These are phyloP conservation scores for Phytoseiulus persimilis DNA, from an alignment of 2,888 invertebrate genomes.

Conservation along the genomic window DNA sequence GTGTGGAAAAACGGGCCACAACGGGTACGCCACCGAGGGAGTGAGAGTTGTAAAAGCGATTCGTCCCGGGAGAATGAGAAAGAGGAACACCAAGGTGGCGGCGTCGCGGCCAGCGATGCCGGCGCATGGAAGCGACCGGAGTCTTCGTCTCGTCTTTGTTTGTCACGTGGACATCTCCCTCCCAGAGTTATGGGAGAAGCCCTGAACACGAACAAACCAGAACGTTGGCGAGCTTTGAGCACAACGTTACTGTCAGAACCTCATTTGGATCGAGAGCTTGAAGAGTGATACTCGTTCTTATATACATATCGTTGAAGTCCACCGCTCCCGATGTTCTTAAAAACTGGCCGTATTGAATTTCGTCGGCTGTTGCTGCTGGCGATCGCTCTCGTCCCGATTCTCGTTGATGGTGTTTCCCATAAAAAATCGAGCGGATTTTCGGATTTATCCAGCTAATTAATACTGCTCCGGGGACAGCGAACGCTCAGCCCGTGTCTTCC, in stretches of 20 bases:
- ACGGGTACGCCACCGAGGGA: background rate
- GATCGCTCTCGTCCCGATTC: background rate
- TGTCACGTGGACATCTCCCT: background rate
- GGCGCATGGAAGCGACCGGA: background rate
- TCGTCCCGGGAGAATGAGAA: constrained; percentile 13
- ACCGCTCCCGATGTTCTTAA: background rate
- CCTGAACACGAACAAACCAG: no score
- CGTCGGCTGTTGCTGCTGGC: background rate
- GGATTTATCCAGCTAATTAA: background rate
- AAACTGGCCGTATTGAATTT: background rate
- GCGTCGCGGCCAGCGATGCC: background rate
- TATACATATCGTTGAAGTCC: no score
- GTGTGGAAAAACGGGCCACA: background rate
- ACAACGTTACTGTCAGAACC: no score
- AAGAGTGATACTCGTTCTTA: no score
- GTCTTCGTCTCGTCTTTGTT: background rate
- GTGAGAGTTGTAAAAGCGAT: constrained; percentile 26
- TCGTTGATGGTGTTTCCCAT: background rate
- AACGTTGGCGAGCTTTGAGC: no score
- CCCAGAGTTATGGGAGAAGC: background rate
- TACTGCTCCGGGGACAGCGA: background rate
- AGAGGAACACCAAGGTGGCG: background rate
- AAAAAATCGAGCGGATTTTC: background rate
- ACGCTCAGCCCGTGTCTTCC: background rate
- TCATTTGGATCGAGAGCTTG: no score